Conservation (phyloP, 2,888 invertebrate species). For the Dicranocentrus wangi region DNA sequence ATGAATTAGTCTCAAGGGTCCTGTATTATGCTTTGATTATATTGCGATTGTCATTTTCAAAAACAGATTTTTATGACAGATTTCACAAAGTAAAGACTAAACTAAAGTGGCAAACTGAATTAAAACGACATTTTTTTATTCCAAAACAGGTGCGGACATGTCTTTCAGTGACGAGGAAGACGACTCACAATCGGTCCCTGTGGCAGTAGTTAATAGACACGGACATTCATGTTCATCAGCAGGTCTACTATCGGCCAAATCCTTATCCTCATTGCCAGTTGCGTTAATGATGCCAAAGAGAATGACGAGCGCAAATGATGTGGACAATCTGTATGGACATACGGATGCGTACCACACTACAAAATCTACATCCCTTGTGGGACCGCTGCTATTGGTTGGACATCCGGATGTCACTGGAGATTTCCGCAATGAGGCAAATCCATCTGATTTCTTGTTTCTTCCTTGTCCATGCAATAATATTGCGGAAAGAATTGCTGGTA, state of each 20-base stretch:
- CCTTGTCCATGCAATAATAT: conserved; percentile 42
- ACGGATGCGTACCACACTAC: neutral
- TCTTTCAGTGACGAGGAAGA: conserved; percentile 72
- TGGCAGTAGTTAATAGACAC: neutral
- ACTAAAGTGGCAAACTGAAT: too few species aligned
- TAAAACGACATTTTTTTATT: too few species aligned
- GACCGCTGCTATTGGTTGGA: conserved; percentile 45
- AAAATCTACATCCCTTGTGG: conserved; percentile 17
- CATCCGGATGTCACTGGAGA: conserved; percentile 41
- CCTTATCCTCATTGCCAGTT: conserved; percentile 39
- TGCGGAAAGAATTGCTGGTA: neutral
- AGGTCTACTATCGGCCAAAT: conserved; percentile 26
- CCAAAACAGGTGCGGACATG: conserved; percentile 72
- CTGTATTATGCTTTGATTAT: too few species aligned
- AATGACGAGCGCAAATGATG: conserved; percentile 19
- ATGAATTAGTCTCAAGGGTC: conserved; percentile 1
- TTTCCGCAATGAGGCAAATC: conserved; percentile 10
- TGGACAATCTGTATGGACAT: conserved; percentile 6
- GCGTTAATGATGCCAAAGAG: conserved; percentile 26
- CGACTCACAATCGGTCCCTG: conserved; percentile 28
- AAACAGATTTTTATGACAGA: too few species aligned
- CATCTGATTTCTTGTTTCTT: conserved; percentile 32
- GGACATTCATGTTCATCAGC: conserved; percentile 10
- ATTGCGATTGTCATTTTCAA: too few species aligned
- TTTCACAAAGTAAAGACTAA: too few species aligned